A percentile compares a stretch with the other conserved stretches of the same genome.
Evolutionary conservation across 1,140 invertebrate species (phyloP).

Genomic region (Polypedilum vanderplanki): DNA sequence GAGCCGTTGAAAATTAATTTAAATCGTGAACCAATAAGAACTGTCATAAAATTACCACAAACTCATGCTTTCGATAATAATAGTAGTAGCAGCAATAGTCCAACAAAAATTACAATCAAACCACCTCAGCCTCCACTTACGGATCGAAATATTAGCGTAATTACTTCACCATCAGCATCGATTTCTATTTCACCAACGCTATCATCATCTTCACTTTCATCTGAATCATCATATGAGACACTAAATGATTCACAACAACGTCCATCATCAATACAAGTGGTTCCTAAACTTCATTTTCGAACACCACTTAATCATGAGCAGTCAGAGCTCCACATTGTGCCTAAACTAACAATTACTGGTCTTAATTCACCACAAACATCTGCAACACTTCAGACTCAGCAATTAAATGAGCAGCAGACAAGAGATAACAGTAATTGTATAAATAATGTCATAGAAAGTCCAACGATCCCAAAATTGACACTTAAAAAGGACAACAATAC

Average conservation of each 20-base stretch:
- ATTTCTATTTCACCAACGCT: background rate
- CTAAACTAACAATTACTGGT: slow-evolving; percentile 22
- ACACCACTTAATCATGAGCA: background rate
- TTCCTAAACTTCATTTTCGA: slow-evolving; percentile 3
- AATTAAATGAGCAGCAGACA: slow-evolving; percentile 30
- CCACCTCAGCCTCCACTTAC: slow-evolving; percentile 30
- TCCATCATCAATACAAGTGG: slow-evolving; percentile 8
- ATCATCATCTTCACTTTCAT: slow-evolving; percentile 7
- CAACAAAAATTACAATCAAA: slow-evolving; percentile 34
- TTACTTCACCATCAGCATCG: background rate
- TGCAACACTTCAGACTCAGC: background rate
- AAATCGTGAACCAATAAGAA: slow-evolving; percentile 29
- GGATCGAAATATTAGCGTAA: slow-evolving; percentile 8
- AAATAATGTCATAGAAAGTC: slow-evolving; percentile 33
- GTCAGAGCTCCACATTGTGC: slow-evolving; percentile 21
- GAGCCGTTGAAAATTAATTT: slow-evolving; percentile 35
- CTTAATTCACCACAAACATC: slow-evolving; percentile 21
- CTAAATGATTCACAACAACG: slow-evolving; percentile 1
- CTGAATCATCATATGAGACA: background rate
- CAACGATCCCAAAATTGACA: slow-evolving; percentile 40
- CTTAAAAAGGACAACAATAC: slow-evolving; percentile 39
- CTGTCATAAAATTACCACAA: slow-evolving; percentile 28
- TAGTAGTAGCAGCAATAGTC: background rate
- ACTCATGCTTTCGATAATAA: slow-evolving; percentile 23
- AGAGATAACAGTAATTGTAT: slow-evolving; percentile 33